Percentiles rank a stretch among this genome's conserved stretches.
phyloP scores from a whole-genome alignment of 2,888 invertebrate species.

The Petrophora chlorosata region DNA sequence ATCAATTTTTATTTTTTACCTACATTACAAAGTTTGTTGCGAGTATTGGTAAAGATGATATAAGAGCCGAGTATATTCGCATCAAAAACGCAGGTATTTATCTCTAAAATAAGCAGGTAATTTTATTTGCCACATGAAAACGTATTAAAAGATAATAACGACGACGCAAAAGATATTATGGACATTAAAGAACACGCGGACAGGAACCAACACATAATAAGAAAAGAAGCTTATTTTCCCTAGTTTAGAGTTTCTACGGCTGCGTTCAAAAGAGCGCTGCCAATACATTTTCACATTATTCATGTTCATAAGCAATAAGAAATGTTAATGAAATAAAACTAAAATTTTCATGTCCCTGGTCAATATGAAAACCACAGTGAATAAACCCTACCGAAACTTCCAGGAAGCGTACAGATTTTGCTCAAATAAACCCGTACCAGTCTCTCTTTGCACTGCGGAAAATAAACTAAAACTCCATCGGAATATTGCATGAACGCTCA shows the following conservation, averaged over 20 bases:
- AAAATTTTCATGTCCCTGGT: slow-evolving; percentile 20
- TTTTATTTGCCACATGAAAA: slow-evolving; percentile 8
- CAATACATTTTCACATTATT: slow-evolving; percentile 22
- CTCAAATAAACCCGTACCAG: too few species aligned
- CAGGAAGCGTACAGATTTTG: not conserved
- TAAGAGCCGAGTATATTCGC: too few species aligned
- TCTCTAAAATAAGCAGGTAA: too few species aligned
- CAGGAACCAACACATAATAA: slow-evolving; percentile 2
- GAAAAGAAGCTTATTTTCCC: slow-evolving; percentile 11
- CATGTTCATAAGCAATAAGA: slow-evolving; percentile 15
- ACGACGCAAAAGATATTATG: not conserved
- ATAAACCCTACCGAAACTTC: not conserved
- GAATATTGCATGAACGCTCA: too few species aligned
- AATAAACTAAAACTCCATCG: too few species aligned
- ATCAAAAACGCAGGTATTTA: too few species aligned
- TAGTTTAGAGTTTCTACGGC: slow-evolving; percentile 3
- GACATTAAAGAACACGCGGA: slow-evolving; percentile 4
- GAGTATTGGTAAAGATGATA: too few species aligned
- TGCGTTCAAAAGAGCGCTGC: slow-evolving; percentile 16
- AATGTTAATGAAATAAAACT: slow-evolving; percentile 19
- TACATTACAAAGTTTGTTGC: too few species aligned
- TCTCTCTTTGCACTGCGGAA: too few species aligned
- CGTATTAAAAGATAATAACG: slow-evolving; percentile 11
- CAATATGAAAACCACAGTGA: slow-evolving; percentile 17
- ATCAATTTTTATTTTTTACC: too few species aligned